phyloP scores from a whole-genome alignment of 2,113 vertebrate genomes.

The Elanoides forficatus region DNA sequence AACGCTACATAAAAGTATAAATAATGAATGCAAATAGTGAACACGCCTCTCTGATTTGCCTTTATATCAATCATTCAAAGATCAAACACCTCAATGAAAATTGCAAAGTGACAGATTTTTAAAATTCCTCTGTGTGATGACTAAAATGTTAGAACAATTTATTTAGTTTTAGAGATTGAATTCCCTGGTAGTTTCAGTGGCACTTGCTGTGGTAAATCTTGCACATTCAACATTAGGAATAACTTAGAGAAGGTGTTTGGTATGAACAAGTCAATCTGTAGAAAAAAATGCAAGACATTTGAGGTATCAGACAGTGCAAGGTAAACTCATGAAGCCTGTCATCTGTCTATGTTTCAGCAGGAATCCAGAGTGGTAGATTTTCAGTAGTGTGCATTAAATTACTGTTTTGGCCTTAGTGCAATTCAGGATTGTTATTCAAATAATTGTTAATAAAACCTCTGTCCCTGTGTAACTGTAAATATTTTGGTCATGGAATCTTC shows the following conservation, averaged over 20 bases:
- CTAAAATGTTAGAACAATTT: not conserved
- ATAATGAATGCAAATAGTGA: not conserved
- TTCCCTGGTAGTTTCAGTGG: not conserved
- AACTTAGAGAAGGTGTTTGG: not conserved
- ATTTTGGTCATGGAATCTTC: not conserved
- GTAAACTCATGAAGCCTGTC: not conserved
- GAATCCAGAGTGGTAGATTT: not conserved
- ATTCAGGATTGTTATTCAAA: not conserved
- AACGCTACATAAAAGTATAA: not conserved
- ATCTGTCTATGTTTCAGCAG: not conserved
- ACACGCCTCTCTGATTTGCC: not conserved
- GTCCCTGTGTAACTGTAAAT: not conserved
- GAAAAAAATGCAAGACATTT: not conserved
- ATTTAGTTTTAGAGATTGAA: not conserved
- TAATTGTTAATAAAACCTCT: not conserved
- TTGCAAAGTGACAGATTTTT: not conserved
- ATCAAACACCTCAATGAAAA: not conserved
- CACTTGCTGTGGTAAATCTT: not conserved
- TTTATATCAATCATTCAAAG: not conserved
- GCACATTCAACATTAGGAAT: not conserved
- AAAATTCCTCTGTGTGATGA: not conserved
- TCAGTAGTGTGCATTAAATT: not conserved
- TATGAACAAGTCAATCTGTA: not conserved
- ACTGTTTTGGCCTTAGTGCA: not conserved
- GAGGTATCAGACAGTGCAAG: not conserved